Evolutionary conservation across 2,113 vertebrate species (phyloP), one percentile per base, ranked within the genome.

Genomic region (Anhinga anhinga): DNA sequence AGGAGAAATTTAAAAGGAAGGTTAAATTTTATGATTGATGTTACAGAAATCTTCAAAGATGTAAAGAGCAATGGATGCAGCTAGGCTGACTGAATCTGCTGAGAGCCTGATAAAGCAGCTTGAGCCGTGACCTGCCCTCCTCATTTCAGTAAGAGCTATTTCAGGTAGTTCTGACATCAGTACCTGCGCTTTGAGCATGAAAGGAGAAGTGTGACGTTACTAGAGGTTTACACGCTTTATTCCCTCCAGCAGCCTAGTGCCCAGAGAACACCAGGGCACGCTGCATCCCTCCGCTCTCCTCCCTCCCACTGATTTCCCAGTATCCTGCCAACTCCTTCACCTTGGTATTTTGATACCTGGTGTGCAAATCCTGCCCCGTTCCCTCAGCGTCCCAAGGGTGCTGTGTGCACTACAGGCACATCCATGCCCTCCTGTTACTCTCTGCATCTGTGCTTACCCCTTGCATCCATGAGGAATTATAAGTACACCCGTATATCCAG

Each of bases 361-460:
- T 8, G 17, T 45, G 29, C 50, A 88, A 79, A 83, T 66, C 63
- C 53, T 92, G 53, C 10, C 44, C 58, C 58, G 9, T 40, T 86
- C 34, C 44, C 40, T 58, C 49, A 38, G 13, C 13, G 83, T 26
- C 67, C 45, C 67, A 86, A 65, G 12, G 25, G 21, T 1, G 2
- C 23, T 20, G 18, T 6, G 45, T 10, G 50, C 25, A 21, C 10
- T 23, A 44, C 16, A 3, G 82, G 40, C 63, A 86, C 10, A 32
- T 38, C 45, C 23, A 17, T 15, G 8, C 0, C 0, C 23, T 76
- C 53, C 55, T 50, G 18, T 16, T 26, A 11, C 61, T 29, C 38
- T 13, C 30, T 50, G 50, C 47, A 74, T 10, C 59, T 30, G 12
- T 0, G 0, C 29, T 63, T 77, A 71, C 18, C 8, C n/a, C 18